phyloP scores from a whole-genome alignment of 1,140 invertebrate genomes.

The Saccostrea glomerata region DNA sequence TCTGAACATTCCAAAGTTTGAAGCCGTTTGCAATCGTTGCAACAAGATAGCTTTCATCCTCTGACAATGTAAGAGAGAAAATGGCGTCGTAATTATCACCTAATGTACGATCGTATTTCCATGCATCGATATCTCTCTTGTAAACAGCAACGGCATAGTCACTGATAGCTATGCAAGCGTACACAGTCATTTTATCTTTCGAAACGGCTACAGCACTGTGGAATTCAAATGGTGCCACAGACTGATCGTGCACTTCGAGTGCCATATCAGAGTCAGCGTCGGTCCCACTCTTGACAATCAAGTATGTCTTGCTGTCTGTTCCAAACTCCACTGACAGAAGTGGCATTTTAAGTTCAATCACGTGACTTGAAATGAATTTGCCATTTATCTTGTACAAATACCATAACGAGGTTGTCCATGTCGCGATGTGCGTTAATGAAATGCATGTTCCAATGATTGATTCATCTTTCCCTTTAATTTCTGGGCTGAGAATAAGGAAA shows the following conservation, averaged over 20 bases:
- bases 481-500: slow-evolving; percentile 90
- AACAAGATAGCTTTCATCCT: slow-evolving; percentile 88
- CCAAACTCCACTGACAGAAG: slow-evolving; percentile 67
- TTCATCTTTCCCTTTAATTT: slow-evolving; percentile 82
- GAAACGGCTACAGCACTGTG: slow-evolving; percentile 85
- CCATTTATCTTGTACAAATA: slow-evolving; percentile 73
- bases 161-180: slow-evolving; percentile 78
- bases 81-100: slow-evolving; percentile 81
- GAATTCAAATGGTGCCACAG: slow-evolving; percentile 85
- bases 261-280: slow-evolving; percentile 74
- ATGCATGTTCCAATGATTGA: slow-evolving; percentile 71
- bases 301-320: slow-evolving; percentile 63
- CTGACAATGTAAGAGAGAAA: slow-evolving; percentile 90
- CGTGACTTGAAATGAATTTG: slow-evolving; percentile 61
- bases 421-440: slow-evolving; percentile 73
- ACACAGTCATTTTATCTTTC: slow-evolving; percentile 70
- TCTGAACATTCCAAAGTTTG: slow-evolving; percentile 79
- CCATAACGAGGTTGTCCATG: slow-evolving; percentile 74
- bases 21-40: slow-evolving; percentile 91
- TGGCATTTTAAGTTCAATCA: slow-evolving; percentile 72
- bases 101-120: slow-evolving; percentile 78
- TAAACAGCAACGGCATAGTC: slow-evolving; percentile 77
- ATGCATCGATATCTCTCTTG: slow-evolving; percentile 71
- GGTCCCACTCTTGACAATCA: slow-evolving; percentile 72
- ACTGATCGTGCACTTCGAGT: slow-evolving; percentile 72